Conservation (phyloP, 2,797 vertebrate species). For the Micromesistius poutassou region DNA sequence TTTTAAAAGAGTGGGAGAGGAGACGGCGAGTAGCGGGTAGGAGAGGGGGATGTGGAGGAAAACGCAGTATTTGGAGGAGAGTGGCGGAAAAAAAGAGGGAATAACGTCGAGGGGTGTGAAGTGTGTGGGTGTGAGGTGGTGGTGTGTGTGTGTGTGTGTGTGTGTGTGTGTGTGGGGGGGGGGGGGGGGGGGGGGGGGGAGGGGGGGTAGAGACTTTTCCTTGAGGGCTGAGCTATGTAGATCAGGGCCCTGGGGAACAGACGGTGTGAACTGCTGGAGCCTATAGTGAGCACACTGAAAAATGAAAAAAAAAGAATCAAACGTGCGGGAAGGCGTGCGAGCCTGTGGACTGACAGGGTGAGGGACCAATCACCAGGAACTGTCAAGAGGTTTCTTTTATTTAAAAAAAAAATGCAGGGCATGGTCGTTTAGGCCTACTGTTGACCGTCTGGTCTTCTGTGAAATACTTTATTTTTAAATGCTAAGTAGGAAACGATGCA, state of each 20-base stretch:
- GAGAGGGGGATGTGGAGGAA: neutral
- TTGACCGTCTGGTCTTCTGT: neutral
- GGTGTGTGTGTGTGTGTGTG: neutral
- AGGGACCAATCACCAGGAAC: neutral
- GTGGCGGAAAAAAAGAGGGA: neutral
- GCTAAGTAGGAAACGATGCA: too few relatives aligned
- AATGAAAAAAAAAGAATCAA: neutral
- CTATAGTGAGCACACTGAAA: neutral
- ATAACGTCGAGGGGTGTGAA: neutral
- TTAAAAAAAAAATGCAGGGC: neutral
- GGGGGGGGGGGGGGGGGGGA: neutral
- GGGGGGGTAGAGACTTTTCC: constrained; percentile 41
- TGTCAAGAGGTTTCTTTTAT: neutral
- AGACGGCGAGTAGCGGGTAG: neutral
- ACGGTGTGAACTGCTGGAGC: constrained; percentile 24
- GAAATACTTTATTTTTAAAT: too few relatives aligned
- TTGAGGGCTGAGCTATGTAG: constrained; percentile 52
- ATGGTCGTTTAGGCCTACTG: neutral
- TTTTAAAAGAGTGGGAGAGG: neutral
- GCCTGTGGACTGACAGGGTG: neutral
- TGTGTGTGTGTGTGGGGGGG: neutral
- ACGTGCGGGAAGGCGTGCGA: neutral
- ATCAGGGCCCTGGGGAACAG: constrained; percentile 48
- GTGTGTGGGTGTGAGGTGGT: neutral
- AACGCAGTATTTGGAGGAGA: neutral